Conservation (phyloP, 2,888 invertebrate genomes). For the Rhimphoctona megacephalus region DNA sequence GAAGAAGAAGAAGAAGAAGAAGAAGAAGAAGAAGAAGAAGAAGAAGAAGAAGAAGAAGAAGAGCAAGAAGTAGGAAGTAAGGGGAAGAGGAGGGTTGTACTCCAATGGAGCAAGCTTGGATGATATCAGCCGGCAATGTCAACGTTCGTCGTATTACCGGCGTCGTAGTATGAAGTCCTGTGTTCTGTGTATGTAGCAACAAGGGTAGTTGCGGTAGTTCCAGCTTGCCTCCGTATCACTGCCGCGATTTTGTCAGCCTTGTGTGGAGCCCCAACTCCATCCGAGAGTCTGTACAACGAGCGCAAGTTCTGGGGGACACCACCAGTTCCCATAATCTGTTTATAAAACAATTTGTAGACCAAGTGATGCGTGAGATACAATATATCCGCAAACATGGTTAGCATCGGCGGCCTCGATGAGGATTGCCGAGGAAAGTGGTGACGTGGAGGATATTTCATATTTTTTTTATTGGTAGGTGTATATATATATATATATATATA, state of each 20-base stretch:
- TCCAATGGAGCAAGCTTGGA: slow-evolving; percentile 71
- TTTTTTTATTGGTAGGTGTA: slow-evolving; percentile 26
- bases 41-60: slow-evolving; percentile 55
- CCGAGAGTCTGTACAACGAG: slow-evolving; percentile 55
- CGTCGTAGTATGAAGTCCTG: slow-evolving; percentile 65
- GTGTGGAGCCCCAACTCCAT: slow-evolving; percentile 32
- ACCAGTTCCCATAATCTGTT: slow-evolving; percentile 90
- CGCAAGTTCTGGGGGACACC: slow-evolving; percentile 81
- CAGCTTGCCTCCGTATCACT: slow-evolving; percentile 51
- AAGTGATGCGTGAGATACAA: slow-evolving; percentile 89
- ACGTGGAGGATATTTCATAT: slow-evolving; percentile 64
- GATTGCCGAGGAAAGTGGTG: slow-evolving; percentile 80
- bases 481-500: slow-evolving; percentile 4
- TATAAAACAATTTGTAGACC: slow-evolving; percentile 92
- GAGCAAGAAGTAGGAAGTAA: slow-evolving; percentile 16
- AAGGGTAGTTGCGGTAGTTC: slow-evolving; percentile 44
- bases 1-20: slow-evolving; percentile 27
- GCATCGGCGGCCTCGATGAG: slow-evolving; percentile 84
- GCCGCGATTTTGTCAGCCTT: slow-evolving; percentile 34
- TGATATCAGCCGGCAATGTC: slow-evolving; percentile 46
- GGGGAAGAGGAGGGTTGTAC: slow-evolving; percentile 73
- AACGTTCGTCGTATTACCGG: slow-evolving; percentile 63
- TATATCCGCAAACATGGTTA: slow-evolving; percentile 85
- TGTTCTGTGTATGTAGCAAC: slow-evolving; percentile 23
- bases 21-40: slow-evolving; percentile 18